A percentile compares a stretch with the other conserved stretches of the same genome.
These are phyloP conservation scores for Synanthedon myopaeformis DNA, from an alignment of 2,888 invertebrate genomes.

Conservation along the genomic window DNA sequence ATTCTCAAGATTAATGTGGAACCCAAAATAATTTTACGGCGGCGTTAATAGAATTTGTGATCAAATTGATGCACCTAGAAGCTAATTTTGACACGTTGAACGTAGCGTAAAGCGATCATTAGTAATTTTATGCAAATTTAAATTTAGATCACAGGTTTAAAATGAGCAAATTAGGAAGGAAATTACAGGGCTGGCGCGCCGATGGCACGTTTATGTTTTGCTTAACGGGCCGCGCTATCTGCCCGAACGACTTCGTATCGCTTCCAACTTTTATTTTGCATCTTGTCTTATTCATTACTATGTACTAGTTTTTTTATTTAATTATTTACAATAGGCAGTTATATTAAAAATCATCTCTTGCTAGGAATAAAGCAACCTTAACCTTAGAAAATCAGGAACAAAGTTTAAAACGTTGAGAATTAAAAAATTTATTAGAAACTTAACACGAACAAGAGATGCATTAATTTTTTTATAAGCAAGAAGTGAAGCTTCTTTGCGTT, in stretches of 20 bases:
- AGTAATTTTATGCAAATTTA: conserved; percentile 64
- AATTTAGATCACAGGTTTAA: conserved; percentile 53
- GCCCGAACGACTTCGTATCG: neutral
- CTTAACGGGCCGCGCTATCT: conserved; percentile 15
- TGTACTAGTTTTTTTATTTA: too few relatives aligned
- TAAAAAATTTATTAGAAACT: too few relatives aligned
- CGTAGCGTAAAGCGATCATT: conserved; percentile 51
- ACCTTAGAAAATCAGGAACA: too few relatives aligned
- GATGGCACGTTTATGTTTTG: conserved; percentile 38
- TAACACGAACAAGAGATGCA: too few relatives aligned
- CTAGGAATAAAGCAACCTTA: too few relatives aligned
- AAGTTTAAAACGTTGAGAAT: too few relatives aligned
- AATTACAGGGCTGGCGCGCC: conserved; percentile 54
- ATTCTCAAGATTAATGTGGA: conserved; percentile 1
- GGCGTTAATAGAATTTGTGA: conserved; percentile 33
- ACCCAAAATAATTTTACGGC: conserved; percentile 29
- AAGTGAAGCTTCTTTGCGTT: too few relatives aligned
- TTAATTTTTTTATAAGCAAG: too few relatives aligned
- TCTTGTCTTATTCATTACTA: too few relatives aligned
- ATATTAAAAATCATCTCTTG: too few relatives aligned
- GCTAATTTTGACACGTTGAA: conserved; percentile 53
- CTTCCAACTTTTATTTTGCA: too few relatives aligned
- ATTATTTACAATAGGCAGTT: too few relatives aligned
- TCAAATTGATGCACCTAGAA: conserved; percentile 31
- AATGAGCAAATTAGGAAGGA: conserved; percentile 54